Conservation (phyloP, 2,888 invertebrate genomes). For the Agrotis exclamationis region DNA sequence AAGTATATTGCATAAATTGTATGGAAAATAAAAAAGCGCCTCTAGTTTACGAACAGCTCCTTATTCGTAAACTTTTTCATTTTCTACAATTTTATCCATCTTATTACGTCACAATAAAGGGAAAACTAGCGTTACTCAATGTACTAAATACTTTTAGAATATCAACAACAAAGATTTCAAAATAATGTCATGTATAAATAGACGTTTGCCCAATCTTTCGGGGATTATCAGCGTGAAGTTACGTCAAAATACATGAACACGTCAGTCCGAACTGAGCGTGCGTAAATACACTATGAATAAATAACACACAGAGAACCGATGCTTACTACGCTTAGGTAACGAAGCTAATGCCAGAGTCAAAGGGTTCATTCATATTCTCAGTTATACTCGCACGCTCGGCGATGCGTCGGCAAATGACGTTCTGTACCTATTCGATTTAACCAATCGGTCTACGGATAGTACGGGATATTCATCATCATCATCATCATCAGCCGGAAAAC, state of each 20-base stretch:
- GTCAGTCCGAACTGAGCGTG: slow-evolving; percentile 6
- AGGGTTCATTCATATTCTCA: slow-evolving; percentile 59
- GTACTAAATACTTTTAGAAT: too few species aligned
- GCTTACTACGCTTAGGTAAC: slow-evolving; percentile 51
- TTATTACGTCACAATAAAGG: too few species aligned
- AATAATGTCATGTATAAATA: background rate
- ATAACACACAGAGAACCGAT: slow-evolving; percentile 44
- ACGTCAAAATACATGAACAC: slow-evolving; percentile 9
- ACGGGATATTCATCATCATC: too few species aligned
- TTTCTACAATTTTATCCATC: too few species aligned
- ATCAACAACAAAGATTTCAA: too few species aligned
- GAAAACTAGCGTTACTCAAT: too few species aligned
- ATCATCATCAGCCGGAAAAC: too few species aligned
- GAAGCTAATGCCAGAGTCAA: slow-evolving; percentile 60
- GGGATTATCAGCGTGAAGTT: too few species aligned
- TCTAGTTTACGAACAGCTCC: too few species aligned
- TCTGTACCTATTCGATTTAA: slow-evolving; percentile 34
- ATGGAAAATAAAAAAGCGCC: too few species aligned
- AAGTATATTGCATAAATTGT: too few species aligned
- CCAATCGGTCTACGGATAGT: slow-evolving; percentile 9
- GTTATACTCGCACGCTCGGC: slow-evolving; percentile 22
- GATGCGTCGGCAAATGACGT: slow-evolving; percentile 65
- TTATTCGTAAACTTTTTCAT: too few species aligned
- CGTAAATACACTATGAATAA: slow-evolving; percentile 31
- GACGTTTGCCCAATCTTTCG: background rate